Conservation (phyloP, 2,797 vertebrate genomes). For the Siniperca scherzeri region DNA sequence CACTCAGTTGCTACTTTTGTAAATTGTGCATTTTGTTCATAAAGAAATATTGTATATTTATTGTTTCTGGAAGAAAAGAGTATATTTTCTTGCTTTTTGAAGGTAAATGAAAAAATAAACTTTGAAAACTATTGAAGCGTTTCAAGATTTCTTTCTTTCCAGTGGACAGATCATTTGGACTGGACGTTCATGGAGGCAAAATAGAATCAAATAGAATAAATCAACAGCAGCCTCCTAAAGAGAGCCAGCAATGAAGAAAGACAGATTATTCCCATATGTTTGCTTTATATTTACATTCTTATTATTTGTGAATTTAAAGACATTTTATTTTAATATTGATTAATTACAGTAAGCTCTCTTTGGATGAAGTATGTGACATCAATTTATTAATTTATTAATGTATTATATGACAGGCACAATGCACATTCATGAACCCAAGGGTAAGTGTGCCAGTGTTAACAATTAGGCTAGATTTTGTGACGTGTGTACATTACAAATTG, state of each 20-base stretch:
- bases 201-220: not conserved
- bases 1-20: conserved; percentile 91
- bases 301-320: not conserved
- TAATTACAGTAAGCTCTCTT: not conserved
- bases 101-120: conserved; percentile 75
- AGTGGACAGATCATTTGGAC: not conserved
- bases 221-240: not conserved
- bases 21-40: conserved; percentile 98
- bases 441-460: not conserved
- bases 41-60: conserved; percentile 98
- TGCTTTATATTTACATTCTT: not conserved
- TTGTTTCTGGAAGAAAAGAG: conserved; percentile 91
- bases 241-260: not conserved
- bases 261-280: not conserved
- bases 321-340: not conserved
- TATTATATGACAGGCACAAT: not conserved
- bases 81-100: conserved; percentile 93
- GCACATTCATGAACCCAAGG: not conserved
- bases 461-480: not conserved
- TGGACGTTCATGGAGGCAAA: not conserved
- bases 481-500: not conserved
- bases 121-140: conserved; percentile 30
- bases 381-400: not conserved
- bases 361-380: not conserved
- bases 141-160: conserved; percentile 11